phyloP scores from a whole-genome alignment of 2,113 vertebrate species.

The Smithornis capensis region DNA sequence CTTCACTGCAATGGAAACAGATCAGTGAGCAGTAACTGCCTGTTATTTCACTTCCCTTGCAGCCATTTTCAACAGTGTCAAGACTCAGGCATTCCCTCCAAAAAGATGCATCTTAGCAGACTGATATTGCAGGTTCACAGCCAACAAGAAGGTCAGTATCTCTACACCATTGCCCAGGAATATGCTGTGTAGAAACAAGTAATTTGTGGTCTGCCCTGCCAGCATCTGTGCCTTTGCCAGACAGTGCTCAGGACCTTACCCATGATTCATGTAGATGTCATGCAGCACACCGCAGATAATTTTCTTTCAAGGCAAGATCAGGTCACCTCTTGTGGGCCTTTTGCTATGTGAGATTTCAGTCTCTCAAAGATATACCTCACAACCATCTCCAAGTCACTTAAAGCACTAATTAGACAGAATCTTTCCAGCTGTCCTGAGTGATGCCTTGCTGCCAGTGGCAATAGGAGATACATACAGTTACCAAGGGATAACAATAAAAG shows the following conservation, averaged over 20 bases:
- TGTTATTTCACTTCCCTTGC: background rate
- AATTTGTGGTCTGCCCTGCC: background rate
- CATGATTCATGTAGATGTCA: background rate
- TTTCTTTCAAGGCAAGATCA: background rate
- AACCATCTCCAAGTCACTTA: background rate
- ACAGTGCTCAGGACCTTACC: background rate
- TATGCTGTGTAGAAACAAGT: background rate
- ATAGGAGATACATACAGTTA: background rate
- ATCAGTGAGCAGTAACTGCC: background rate
- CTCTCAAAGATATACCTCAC: background rate
- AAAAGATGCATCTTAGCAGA: background rate
- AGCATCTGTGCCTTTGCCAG: background rate
- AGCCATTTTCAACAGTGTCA: background rate
- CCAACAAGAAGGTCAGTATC: background rate
- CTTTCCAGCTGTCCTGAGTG: background rate
- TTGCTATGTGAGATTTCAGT: background rate
- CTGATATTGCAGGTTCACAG: background rate
- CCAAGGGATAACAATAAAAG: background rate
- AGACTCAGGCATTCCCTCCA: background rate
- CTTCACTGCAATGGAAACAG: background rate
- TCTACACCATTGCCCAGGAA: background rate
- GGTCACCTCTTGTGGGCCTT: background rate
- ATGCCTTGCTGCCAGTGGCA: background rate
- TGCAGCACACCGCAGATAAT: background rate
- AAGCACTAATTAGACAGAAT: background rate